A percentile compares a stretch with the other conserved stretches of the same genome.
These are phyloP conservation scores for Lymantria monacha DNA, from an alignment of 2,888 invertebrate species.

Conservation along the genomic window DNA sequence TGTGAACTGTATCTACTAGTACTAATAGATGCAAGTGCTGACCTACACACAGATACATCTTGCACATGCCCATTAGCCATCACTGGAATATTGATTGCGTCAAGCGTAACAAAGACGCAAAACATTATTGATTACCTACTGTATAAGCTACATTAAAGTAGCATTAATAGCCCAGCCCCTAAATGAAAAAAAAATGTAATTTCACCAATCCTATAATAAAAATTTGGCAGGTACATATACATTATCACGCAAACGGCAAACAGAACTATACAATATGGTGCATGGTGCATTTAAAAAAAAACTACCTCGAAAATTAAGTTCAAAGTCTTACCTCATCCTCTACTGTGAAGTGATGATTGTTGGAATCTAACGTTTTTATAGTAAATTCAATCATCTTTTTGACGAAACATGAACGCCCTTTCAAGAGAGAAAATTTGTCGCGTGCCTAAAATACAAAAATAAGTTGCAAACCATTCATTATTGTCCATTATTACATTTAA, in stretches of 20 bases:
- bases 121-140: neutral
- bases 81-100: conserved; percentile 1
- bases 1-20: neutral
- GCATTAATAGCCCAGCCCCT: neutral
- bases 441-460: conserved; percentile 38
- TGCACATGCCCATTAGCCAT: conserved; percentile 2
- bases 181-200: neutral
- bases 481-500: conserved; percentile 13
- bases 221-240: neutral
- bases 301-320: neutral
- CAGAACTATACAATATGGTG: neutral
- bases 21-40: neutral
- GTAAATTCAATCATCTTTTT: conserved; percentile 89
- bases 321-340: conserved; percentile 89
- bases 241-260: neutral
- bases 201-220: neutral
- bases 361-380: conserved; percentile 94
- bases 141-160: too few species aligned
- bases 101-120: neutral
- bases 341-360: conserved; percentile 90
- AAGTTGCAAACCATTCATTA: conserved; percentile 11
- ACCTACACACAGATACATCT: neutral
- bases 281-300: neutral
- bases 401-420: conserved; percentile 43
- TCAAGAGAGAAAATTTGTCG: conserved; percentile 38